Evolutionary conservation across 2,113 vertebrate species (phyloP).

Genomic region (Onychostruthus taczanowskii): DNA sequence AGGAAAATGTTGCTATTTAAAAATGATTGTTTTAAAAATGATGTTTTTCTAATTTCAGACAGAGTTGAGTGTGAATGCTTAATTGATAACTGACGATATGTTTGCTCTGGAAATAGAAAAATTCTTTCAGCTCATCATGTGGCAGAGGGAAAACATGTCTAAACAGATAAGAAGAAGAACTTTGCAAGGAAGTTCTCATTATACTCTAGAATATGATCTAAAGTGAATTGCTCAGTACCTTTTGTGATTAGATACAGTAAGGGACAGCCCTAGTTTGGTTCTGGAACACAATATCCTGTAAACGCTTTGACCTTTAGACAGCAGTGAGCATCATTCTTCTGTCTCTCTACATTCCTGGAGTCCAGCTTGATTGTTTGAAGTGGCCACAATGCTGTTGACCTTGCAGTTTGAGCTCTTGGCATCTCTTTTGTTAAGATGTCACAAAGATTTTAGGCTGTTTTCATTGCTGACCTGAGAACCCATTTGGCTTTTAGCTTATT

Average conservation of each 20-base stretch:
- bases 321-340: constrained; percentile 22
- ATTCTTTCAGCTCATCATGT: neutral
- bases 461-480: constrained; percentile 66
- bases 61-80: neutral
- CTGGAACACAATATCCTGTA: constrained; percentile 1
- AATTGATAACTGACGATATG: neutral
- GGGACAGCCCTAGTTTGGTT: neutral
- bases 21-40: neutral
- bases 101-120: neutral
- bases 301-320: neutral
- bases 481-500: constrained; percentile 62
- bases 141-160: neutral
- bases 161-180: neutral
- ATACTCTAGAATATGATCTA: neutral
- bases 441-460: constrained; percentile 74
- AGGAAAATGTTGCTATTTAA: neutral
- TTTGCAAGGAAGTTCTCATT: neutral
- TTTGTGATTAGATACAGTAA: neutral
- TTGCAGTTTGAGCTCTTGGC: constrained; percentile 61
- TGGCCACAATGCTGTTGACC: constrained; percentile 63
- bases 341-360: constrained; percentile 42
- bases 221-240: neutral
- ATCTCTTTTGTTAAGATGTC: constrained; percentile 75
- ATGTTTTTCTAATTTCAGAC: neutral
- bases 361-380: constrained; percentile 70